Percentiles rank a stretch among this genome's conserved stretches.
These are phyloP conservation scores for Anguilla pacifica DNA, from an alignment of 2,797 vertebrate genomes.

Conservation along the genomic window DNA sequence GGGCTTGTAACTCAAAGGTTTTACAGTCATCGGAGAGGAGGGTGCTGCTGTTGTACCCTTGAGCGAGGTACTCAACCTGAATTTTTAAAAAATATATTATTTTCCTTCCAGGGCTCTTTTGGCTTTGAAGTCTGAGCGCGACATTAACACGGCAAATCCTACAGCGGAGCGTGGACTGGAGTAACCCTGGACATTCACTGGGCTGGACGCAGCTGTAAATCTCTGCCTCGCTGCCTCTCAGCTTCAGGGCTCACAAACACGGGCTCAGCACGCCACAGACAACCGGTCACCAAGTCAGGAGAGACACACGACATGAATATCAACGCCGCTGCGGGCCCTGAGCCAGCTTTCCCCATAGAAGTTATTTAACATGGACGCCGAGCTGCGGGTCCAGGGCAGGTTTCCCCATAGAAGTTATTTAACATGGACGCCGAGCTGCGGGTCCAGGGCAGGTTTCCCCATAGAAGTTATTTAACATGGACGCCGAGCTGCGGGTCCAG, in stretches of 20 bases:
- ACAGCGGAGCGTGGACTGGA: background rate
- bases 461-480: background rate
- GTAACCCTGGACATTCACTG: background rate
- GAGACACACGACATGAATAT: background rate
- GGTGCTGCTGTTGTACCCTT: background rate
- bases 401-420: no score
- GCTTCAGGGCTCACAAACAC: background rate
- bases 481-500: background rate
- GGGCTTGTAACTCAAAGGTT: background rate
- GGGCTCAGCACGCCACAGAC: background rate
- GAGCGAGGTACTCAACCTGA: background rate
- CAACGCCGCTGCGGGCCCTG: background rate
- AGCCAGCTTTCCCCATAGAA: background rate
- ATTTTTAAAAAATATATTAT: background rate
- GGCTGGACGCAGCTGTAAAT: background rate
- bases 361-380: background rate
- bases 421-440: no score
- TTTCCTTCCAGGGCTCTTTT: background rate
- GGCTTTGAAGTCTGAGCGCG: background rate
- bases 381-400: no score
- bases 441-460: background rate
- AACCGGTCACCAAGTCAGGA: background rate
- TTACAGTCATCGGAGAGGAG: background rate
- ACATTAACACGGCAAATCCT: background rate
- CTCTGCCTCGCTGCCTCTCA: background rate